phyloP scores from a whole-genome alignment of 1,140 invertebrate genomes.

The Atta colombica region DNA sequence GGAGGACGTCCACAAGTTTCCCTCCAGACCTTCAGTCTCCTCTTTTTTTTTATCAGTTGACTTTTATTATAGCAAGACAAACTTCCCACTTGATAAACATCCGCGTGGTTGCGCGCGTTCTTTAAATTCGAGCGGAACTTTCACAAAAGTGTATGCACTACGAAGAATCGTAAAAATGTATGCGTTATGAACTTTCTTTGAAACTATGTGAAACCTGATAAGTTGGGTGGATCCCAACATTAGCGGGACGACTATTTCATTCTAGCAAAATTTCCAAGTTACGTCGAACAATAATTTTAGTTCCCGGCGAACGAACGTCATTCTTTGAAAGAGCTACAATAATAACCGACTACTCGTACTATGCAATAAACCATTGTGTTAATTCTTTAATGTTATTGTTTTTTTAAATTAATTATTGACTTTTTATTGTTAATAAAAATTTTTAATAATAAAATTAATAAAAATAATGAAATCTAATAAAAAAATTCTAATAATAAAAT shows the following conservation, averaged over 20 bases:
- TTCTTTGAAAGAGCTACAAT: neutral
- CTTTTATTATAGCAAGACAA: constrained; percentile 15
- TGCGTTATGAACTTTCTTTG: constrained; percentile 41
- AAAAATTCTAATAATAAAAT: neutral
- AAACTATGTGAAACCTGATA: constrained; percentile 55
- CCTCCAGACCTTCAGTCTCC: constrained; percentile 5
- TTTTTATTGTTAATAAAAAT: neutral
- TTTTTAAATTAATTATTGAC: neutral
- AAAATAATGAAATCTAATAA: too few species aligned
- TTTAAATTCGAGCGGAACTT: constrained; percentile 38
- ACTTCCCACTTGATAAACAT: constrained; percentile 48
- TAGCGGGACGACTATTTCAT: constrained; percentile 23
- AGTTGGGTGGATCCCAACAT: constrained; percentile 41
- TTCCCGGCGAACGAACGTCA: neutral
- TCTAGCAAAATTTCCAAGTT: constrained; percentile 40
- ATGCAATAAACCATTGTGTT: neutral
- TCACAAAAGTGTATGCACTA: constrained; percentile 15
- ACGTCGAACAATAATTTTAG: constrained; percentile 16
- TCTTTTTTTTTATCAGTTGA: neutral
- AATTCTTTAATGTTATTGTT: neutral
- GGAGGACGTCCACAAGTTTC: constrained; percentile 26
- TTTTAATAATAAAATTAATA: neutral
- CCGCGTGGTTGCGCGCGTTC: neutral
- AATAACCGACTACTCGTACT: neutral
- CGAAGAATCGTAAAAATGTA: constrained; percentile 25